Base-by-base conservation (phyloP, 1,140 invertebrate species). In the Drosophila grimshawi region DNA sequence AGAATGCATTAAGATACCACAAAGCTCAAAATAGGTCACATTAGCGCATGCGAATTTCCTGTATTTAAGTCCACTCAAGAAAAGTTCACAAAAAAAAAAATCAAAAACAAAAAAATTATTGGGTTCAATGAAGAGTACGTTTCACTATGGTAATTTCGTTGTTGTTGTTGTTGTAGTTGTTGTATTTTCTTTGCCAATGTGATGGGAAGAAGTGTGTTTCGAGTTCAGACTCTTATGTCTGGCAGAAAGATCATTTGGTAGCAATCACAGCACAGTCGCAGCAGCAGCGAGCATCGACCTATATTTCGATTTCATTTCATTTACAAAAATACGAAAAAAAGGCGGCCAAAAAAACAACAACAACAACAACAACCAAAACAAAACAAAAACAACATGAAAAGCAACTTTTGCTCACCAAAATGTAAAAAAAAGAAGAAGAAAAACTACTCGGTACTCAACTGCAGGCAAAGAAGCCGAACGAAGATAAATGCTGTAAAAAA, bases 261-360 rank as follows among this genome's bases (percentile, higher is more conserved):
- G 39, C 39, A 43, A 43, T 43, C 39, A 43, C 39, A 41, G 8
- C 8, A 10, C 39, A 41, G 33, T 33, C 33, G 33, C 4, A 33
- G 33, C 79, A 53, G 56, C 53, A 76, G 70, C 81, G 81, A 85
- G 64, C 67, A 73, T 41, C 81, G 81, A 86, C 82, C 81, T 78
- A 86, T 88, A 83, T 88, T 88, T 88, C 83, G 83, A 75, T 75
- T 83, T 80, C 80, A 70, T 88, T 86, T 86, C 83, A 88, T 82
- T 88, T 88, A 88, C 81, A 56, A 80, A 85, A 80, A 85, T 80
- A 81, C 79, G 68, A 79, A 71, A 48, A 72, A 64, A 49, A 68
- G 52, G 19, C 37, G 35, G n/a, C 45, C 55, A 61, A 62, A 19
- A 62, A 52, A 59, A 81, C n/a, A 67, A 57, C 27, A 61, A 66